Evolutionary conservation across 2,113 vertebrate genomes (phyloP).

Genomic region (Sinocyclocheilus maitianheensis): DNA sequence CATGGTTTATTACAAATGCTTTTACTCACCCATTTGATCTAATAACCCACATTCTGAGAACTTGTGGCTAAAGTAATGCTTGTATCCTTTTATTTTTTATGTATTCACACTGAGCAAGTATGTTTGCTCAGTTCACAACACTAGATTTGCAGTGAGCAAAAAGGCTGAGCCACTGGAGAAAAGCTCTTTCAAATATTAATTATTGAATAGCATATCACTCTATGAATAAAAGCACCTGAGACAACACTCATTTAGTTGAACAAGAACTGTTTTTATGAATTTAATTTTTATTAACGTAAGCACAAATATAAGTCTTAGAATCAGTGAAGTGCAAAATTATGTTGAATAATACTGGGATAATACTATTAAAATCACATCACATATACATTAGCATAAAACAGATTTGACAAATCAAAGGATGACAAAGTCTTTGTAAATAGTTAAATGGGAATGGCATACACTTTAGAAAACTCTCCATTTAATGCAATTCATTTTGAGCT

Average conservation of each 20-base stretch:
- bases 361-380: background rate
- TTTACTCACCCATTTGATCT: background rate
- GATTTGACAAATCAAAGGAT: background rate
- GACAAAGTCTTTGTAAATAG: background rate
- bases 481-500: conserved; percentile 38
- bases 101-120: background rate
- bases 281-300: background rate
- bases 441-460: background rate
- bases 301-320: too few species aligned
- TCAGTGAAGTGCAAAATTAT: background rate
- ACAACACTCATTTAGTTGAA: background rate
- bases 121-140: background rate
- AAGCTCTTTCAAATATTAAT: background rate
- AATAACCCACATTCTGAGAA: background rate
- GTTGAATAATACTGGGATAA: background rate
- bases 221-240: background rate
- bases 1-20: background rate
- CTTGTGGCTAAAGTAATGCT: background rate
- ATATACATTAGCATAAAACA: background rate
- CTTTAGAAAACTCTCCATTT: background rate
- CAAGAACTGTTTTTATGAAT: background rate
- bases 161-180: background rate
- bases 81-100: background rate
- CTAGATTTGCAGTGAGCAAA: background rate
- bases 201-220: background rate